Conservation (phyloP, 1,140 invertebrate genomes). For the Drosophila paulistorum region DNA sequence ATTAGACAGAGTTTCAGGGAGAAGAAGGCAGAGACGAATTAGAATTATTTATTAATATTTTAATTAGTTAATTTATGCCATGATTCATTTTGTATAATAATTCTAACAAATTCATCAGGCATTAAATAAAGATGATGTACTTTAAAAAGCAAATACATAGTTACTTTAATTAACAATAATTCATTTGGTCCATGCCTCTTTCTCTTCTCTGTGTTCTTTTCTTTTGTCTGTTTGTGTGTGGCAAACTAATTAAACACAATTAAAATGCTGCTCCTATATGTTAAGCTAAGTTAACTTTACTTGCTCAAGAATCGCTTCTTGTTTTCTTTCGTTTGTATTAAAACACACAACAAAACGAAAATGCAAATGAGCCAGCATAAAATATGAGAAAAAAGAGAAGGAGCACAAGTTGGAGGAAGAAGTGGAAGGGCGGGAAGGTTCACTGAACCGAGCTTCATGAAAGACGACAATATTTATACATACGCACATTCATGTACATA, state of each 20-base stretch:
- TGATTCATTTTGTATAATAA: conserved; percentile 54
- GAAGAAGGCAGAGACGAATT: not conserved
- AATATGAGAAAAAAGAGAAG: conserved; percentile 21
- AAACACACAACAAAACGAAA: conserved; percentile 22
- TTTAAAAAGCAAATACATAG: conserved; percentile 42
- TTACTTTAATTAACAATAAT: conserved; percentile 32
- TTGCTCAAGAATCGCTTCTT: conserved; percentile 18
- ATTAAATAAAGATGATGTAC: conserved; percentile 16
- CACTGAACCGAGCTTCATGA: conserved; percentile 52
- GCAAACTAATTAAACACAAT: conserved; percentile 73
- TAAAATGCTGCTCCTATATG: conserved; percentile 47
- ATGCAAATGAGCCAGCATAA: conserved; percentile 73
- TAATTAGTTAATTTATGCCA: not conserved
- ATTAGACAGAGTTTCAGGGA: not conserved
- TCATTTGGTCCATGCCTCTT: too few species aligned
- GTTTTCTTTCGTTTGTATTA: not conserved
- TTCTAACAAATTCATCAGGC: conserved; percentile 14
- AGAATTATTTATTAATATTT: not conserved
- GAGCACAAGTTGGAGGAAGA: too few species aligned
- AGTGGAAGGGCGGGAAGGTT: conserved; percentile 39
- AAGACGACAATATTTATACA: conserved; percentile 21
- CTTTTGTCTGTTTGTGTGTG: conserved; percentile 73
- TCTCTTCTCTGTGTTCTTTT: conserved; percentile 17
- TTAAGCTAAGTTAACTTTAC: not conserved
- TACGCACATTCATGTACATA: too few species aligned